Conservation (phyloP, 2,797 vertebrate genomes). For the Arremon aurantiirostris region DNA sequence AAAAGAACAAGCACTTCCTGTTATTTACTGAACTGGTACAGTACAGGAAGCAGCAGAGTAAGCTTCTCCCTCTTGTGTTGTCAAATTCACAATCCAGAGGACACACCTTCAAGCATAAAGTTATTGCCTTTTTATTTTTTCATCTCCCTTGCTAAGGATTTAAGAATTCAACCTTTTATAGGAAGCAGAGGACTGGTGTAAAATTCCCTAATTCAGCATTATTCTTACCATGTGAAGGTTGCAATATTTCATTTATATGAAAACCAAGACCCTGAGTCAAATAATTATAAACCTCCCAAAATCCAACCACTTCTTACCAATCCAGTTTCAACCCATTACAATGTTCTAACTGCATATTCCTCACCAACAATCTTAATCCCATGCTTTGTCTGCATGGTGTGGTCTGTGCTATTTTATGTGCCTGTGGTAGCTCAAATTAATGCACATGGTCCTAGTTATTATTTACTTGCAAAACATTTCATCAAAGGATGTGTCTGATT, state of each 20-base stretch:
- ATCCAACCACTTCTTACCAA: neutral
- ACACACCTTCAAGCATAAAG: neutral
- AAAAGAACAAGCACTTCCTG: neutral
- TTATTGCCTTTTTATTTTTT: neutral
- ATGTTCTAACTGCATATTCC: neutral
- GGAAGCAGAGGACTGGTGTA: neutral
- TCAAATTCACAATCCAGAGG: neutral
- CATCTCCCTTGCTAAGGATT: neutral
- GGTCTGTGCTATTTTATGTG: neutral
- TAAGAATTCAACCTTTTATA: neutral
- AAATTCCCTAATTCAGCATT: neutral
- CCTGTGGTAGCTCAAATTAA: neutral
- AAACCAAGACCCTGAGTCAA: neutral
- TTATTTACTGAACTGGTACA: neutral
- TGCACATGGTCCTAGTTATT: conserved; percentile 7
- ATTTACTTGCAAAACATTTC: conserved; percentile 38
- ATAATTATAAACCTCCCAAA: neutral
- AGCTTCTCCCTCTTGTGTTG: neutral
- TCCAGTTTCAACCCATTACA: neutral
- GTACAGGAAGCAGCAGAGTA: neutral
- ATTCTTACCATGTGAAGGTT: neutral
- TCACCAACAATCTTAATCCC: neutral
- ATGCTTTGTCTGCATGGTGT: neutral
- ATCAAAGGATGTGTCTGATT: conserved; percentile 30
- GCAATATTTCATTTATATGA: neutral